Evolutionary conservation across 92 coral and sea anemone genomes (phyloP).

Genomic region (Diadumene lineata): DNA sequence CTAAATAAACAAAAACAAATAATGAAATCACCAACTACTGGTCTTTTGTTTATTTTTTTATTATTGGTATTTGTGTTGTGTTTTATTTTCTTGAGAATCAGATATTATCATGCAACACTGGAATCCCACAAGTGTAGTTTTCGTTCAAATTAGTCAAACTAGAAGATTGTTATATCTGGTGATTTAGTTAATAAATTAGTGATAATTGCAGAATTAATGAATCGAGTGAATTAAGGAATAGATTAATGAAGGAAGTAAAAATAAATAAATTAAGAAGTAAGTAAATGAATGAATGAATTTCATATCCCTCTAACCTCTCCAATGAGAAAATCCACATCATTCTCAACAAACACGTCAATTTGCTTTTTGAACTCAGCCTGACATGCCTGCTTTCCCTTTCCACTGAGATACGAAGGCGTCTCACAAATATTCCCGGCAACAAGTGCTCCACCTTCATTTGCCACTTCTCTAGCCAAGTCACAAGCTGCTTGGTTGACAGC

Average conservation of each 20-base stretch:
- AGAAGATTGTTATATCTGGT: too few species aligned
- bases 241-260: background rate
- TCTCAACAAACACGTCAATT: conserved; percentile 64
- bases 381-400: conserved; percentile 44
- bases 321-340: conserved; percentile 64
- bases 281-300: too few species aligned
- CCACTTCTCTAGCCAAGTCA: conserved; percentile 63
- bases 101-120: too few species aligned
- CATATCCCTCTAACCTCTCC: conserved; percentile 68
- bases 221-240: too few species aligned
- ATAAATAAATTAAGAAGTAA: background rate
- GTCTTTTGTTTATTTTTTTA: too few species aligned
- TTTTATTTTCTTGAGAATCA: background rate
- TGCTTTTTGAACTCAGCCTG: conserved; percentile 60
- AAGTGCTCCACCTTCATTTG: conserved; percentile 62
- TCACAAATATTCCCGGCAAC: conserved; percentile 60
- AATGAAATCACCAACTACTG: too few species aligned
- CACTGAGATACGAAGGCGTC: conserved; percentile 55
- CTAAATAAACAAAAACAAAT: conserved; percentile 18
- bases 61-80: too few species aligned
- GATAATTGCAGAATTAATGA: too few species aligned
- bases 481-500: conserved; percentile 74
- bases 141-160: too few species aligned
- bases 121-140: too few species aligned
- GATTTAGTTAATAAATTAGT: too few species aligned